Conservation (phyloP, 2,113 vertebrate species). For the Trichechus manatus region DNA sequence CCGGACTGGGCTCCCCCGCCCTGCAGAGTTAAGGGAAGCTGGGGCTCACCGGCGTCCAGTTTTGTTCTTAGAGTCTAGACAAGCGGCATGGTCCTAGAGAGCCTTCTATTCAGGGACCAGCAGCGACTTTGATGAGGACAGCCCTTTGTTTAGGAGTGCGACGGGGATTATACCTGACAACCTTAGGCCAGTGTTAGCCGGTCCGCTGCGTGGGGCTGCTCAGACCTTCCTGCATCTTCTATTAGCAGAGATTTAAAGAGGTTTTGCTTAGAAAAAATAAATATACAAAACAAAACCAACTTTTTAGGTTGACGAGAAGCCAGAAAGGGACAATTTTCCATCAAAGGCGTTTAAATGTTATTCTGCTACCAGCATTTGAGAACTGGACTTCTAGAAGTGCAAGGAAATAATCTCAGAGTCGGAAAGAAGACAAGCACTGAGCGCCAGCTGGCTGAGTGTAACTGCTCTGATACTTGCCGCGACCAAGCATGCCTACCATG, state of each 20-base stretch:
- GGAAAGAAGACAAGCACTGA: background rate
- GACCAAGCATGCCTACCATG: slow-evolving; percentile 76
- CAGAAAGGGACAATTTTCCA: background rate
- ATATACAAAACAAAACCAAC: background rate
- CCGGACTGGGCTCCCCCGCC: background rate
- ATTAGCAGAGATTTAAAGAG: background rate
- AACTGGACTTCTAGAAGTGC: slow-evolving; percentile 24
- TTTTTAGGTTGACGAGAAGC: background rate
- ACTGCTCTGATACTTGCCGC: slow-evolving; percentile 69
- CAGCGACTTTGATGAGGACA: background rate
- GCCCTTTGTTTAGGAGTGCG: slow-evolving; percentile 54
- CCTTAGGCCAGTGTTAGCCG: background rate
- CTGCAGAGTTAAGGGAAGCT: slow-evolving; percentile 63
- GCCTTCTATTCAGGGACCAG: background rate
- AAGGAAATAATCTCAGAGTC: background rate
- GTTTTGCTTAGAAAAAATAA: background rate
- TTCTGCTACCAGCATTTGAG: slow-evolving; percentile 48
- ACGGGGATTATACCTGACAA: background rate
- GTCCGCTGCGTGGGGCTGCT: accelerated
- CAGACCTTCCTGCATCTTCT: background rate
- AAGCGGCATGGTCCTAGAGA: background rate
- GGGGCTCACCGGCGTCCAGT: background rate
- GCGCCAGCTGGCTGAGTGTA: slow-evolving; percentile 62
- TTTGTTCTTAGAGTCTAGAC: background rate
- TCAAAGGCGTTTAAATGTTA: slow-evolving; percentile 31